Conservation (phyloP, 1,140 invertebrate species). For the Drosophila triauraria region DNA sequence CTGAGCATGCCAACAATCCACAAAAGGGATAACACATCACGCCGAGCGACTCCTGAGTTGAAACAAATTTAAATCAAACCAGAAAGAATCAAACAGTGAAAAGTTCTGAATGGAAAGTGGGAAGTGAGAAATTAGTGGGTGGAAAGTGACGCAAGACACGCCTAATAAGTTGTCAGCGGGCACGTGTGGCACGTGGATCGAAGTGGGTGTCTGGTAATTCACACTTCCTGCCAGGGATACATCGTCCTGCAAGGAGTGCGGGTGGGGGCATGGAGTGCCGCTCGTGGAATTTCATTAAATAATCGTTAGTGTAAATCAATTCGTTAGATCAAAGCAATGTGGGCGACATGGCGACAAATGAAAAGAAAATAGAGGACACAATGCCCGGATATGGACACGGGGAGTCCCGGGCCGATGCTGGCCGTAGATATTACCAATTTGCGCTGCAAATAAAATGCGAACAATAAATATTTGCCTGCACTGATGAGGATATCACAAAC, state of each 20-base stretch:
- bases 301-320: constrained; percentile 84
- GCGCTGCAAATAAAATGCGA: constrained; percentile 58
- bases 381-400: constrained; percentile 35
- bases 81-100: constrained; percentile 31
- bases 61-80: constrained; percentile 47
- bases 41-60: not conserved
- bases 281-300: constrained; percentile 77
- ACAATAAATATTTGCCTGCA: constrained; percentile 67
- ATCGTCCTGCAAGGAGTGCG: not conserved
- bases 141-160: constrained; percentile 33
- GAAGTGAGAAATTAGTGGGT: constrained; percentile 4
- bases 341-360: constrained; percentile 79
- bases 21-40: constrained; percentile 42
- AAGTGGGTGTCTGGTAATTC: constrained; percentile 69
- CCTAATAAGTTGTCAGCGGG: constrained; percentile 57
- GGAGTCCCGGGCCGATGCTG: constrained; percentile 3
- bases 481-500: constrained; percentile 61
- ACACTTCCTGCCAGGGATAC: constrained; percentile 68
- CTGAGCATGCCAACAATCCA: constrained; percentile 43
- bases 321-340: constrained; percentile 74
- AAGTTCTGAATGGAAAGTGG: constrained; percentile 10
- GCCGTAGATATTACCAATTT: constrained; percentile 71
- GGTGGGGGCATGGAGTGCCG: constrained; percentile 1
- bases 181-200: constrained; percentile 62
- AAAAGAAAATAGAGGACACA: constrained; percentile 69